Base-by-base conservation (phyloP, 1,140 invertebrate genomes). In the Drosophila setifemur region DNA sequence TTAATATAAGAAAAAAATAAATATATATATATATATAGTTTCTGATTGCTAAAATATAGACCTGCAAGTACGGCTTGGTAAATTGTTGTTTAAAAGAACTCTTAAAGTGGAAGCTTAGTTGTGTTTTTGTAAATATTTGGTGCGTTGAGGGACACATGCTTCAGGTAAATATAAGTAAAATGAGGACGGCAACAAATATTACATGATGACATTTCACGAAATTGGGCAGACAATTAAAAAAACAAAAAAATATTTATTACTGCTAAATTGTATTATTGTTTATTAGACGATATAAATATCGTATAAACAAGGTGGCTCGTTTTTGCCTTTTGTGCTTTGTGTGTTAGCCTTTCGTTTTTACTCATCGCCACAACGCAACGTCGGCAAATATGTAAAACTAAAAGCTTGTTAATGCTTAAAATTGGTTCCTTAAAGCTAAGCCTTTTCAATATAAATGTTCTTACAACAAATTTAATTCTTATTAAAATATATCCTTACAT, bases 181-280 rank as follows among this genome's bases (percentile, higher is more conserved):
- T 19, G 40, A 48, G 12, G 18, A 50, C 50, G 39, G 35, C 18
- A 81, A 71, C 35, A 44, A 63, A 72, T 73, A 77, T 82, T 83
- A 82, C 68, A 81, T 81, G 60, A 78, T 78, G 77, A 68, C 55
- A 82, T 54, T 43, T 70, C 3, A 31, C 45, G 70, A 50, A 37
- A 42, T 42, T 60, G 54, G 57, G 64, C 52, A 58, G 3, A 33
- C 1, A 33, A 33, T 11, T 12, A 33, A 5, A 12, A 2, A 11
- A 31, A 12, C 2, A 11, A 31, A 31, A 31, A 11, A n/a, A 29
- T n/a, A n/a, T 29, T 9, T 1, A 29, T 6, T 29, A 29, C 4
- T n/a, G n/a, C n/a, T 8, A 6, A 31, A 3, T 8, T 2, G 5
- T 8, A 11, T 4, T 11, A n/a, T n/a, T n/a, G n/a, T n/a, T n/a